Evolutionary conservation across 2,797 vertebrate species (phyloP), one percentile per base, ranked within the genome.

Genomic region (Centropyge bicolor): DNA sequence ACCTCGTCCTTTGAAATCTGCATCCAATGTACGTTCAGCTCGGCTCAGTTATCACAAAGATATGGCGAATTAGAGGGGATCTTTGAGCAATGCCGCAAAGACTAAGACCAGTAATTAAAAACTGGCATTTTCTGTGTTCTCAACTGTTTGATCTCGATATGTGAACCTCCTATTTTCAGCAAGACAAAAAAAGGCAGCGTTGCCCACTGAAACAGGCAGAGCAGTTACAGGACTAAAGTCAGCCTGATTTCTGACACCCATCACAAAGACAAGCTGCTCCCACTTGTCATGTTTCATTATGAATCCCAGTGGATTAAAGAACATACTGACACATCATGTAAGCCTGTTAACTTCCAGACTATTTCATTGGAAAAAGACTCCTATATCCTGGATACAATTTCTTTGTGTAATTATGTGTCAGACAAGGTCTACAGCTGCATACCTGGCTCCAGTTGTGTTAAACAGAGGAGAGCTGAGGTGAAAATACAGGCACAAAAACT

Each of bases 211-310:
- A 65, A 68, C 40, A 71, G 46, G 64, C 49, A 74, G 35, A 84
- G 46, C 83, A 41, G 60, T 67, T 68, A 70, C 54, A 52, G 22
- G 69, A 72, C 60, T 73, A 20, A 82, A 83, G 70, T 56, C 76
- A 62, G 78, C 76, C 61, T 38, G 78, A 41, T 73, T 76, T 82
- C 38, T 74, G 57, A 85, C 80, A 86, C 41, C 74, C 63, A 56
- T 85, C 78, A 71, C 67, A 73, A 76, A 80, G 80, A 76, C 70
- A 51, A 74, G 70, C 76, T 77, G 67, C 68, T 82, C 73, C 74
- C 48, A 67, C 76, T 40, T 77, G 79, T 78, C 86, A 78, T 73
- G 75, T 88, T 87, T 78, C 67, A 82, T 89, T 85, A 77, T 62
- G 74, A 79, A 76, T 76, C 70, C 63, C 57, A 54, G 57, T 63